These are phyloP conservation scores for Scytalopus superciliaris DNA, from an alignment of 2,113 vertebrate genomes.

Conservation along the genomic window DNA sequence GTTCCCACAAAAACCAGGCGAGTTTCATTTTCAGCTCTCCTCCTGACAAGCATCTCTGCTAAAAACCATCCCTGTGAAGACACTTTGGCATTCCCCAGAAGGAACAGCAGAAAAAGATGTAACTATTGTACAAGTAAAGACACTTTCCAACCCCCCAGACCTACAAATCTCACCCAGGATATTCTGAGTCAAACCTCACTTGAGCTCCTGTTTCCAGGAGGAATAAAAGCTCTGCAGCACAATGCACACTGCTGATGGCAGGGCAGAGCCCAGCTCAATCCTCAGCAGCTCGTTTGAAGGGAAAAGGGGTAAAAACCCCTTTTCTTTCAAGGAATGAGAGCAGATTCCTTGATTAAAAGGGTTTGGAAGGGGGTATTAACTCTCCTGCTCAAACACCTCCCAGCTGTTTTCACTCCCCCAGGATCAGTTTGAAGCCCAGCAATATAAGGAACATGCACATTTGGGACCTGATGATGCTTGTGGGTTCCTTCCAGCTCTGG, in stretches of 20 bases:
- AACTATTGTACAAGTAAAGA: background rate
- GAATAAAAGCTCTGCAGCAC: background rate
- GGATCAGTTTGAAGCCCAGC: background rate
- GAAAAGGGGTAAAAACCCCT: background rate
- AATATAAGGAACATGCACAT: background rate
- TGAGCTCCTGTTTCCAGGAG: background rate
- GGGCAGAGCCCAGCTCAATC: background rate
- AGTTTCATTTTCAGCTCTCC: background rate
- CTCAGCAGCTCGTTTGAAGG: background rate
- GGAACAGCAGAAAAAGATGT: background rate
- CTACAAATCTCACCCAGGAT: background rate
- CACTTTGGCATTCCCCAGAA: background rate
- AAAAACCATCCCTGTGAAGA: background rate
- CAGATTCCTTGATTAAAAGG: background rate
- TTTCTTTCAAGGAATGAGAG: background rate
- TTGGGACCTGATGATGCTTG: background rate
- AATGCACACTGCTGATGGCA: constrained; percentile 38
- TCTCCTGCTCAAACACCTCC: background rate
- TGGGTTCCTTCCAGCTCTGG: background rate
- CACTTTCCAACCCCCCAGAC: background rate
- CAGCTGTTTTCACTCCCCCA: background rate
- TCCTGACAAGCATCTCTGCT: background rate
- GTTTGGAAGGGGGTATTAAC: background rate
- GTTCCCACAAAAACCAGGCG: background rate
- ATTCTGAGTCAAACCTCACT: background rate